These are phyloP conservation scores for Panthera leo DNA, from an alignment of 2,113 vertebrate genomes.

Conservation along the genomic window DNA sequence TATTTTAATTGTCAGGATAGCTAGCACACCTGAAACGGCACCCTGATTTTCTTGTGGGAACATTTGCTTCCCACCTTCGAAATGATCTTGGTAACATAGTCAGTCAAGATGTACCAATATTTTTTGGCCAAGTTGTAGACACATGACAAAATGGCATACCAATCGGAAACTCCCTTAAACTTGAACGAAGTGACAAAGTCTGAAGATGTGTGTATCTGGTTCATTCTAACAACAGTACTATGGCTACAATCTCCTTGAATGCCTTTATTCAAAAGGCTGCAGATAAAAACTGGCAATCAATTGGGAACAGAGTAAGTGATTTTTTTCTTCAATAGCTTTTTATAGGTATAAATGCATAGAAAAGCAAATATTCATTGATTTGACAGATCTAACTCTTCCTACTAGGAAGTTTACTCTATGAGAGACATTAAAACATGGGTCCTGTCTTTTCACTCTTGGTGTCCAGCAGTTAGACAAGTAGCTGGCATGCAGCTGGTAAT, in stretches of 20 bases:
- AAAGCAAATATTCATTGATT: not conserved
- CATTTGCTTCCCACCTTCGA: not conserved
- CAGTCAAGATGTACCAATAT: not conserved
- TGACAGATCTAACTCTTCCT: not conserved
- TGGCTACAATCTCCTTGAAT: not conserved
- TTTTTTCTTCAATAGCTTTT: not conserved
- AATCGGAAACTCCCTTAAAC: not conserved
- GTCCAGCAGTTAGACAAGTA: not conserved
- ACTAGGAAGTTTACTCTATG: not conserved
- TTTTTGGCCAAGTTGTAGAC: not conserved
- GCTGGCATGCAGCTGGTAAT: not conserved
- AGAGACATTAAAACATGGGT: not conserved
- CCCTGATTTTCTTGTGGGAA: not conserved
- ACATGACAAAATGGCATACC: not conserved
- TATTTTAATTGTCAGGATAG: not conserved
- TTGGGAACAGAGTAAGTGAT: not conserved
- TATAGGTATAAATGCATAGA: not conserved
- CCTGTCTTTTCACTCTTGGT: not conserved
- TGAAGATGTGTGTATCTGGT: not conserved
- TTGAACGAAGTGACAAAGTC: not conserved
- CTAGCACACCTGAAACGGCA: not conserved
- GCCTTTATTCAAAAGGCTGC: not conserved
- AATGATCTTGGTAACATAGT: not conserved
- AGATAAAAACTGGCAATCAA: not conserved
- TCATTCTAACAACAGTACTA: not conserved